Evolutionary conservation across 2,888 invertebrate genomes (phyloP).

Genomic region (Cantharis rustica): DNA sequence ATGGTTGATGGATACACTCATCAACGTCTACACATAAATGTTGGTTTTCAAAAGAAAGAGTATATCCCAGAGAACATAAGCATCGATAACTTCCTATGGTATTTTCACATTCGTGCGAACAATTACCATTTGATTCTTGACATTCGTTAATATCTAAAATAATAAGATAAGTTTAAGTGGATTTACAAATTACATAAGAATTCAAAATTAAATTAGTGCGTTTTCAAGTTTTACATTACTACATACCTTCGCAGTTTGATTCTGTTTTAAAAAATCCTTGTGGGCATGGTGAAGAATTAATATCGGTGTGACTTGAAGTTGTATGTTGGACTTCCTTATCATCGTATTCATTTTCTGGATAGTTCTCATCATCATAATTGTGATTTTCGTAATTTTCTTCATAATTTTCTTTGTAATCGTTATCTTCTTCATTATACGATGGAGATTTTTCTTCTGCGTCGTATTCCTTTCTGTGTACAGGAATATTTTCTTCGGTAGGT

Average conservation of each 20-base stretch:
- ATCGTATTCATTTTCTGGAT: background rate
- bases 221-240: background rate
- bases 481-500: background rate
- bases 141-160: constrained; percentile 51
- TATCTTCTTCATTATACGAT: background rate
- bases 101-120: constrained; percentile 59
- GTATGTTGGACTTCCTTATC: background rate
- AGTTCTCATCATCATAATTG: constrained; percentile 2
- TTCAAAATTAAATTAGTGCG: too few relatives aligned
- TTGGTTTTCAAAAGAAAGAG: constrained; percentile 54
- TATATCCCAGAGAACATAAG: constrained; percentile 63
- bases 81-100: constrained; percentile 61
- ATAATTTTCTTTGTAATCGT: constrained; percentile 7
- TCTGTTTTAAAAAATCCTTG: constrained; percentile 33
- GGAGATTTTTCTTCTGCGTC: background rate
- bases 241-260: constrained; percentile 13
- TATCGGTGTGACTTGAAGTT: background rate
- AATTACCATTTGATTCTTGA: constrained; percentile 43
- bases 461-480: background rate
- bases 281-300: constrained; percentile 40
- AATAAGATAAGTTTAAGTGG: background rate
- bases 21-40: constrained; percentile 57
- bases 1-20: constrained; percentile 53
- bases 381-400: background rate
- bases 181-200: background rate